phyloP scores from a whole-genome alignment of 1,140 invertebrate genomes.

The Delia radicum region DNA sequence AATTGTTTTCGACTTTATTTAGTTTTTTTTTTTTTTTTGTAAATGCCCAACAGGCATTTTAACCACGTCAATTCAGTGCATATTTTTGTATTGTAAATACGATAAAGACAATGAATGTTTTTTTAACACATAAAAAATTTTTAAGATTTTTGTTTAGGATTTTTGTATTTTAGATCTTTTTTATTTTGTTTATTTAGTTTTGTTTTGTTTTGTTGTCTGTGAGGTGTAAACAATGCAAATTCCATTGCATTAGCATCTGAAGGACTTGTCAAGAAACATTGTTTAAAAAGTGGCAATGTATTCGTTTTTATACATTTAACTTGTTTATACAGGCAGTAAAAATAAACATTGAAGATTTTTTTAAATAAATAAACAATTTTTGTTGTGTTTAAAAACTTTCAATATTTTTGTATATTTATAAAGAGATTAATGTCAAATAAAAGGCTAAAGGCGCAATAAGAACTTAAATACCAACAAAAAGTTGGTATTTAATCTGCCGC shows the following conservation, averaged over 20 bases:
- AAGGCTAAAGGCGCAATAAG: too few species aligned
- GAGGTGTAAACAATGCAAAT: constrained; percentile 4
- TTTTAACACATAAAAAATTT: background rate
- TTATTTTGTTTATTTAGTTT: background rate
- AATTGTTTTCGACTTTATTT: background rate
- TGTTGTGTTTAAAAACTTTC: too few species aligned
- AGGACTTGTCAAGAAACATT: background rate
- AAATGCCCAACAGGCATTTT: background rate
- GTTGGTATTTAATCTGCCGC: too few species aligned
- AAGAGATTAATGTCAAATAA: too few species aligned
- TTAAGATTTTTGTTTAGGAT: background rate
- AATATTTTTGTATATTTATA: too few species aligned
- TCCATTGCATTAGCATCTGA: constrained; percentile 1
- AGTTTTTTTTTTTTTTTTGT: background rate
- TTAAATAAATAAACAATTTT: background rate
- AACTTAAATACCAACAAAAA: too few species aligned
- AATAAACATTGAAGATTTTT: too few species aligned
- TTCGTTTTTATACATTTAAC: background rate
- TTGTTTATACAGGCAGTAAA: background rate
- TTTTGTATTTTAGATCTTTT: background rate
- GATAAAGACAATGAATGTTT: background rate
- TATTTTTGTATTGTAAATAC: background rate
- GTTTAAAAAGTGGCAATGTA: background rate
- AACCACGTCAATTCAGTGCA: background rate
- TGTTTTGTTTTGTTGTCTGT: background rate